phyloP scores from a whole-genome alignment of 2,113 vertebrate species.

The Otocyon megalotis region DNA sequence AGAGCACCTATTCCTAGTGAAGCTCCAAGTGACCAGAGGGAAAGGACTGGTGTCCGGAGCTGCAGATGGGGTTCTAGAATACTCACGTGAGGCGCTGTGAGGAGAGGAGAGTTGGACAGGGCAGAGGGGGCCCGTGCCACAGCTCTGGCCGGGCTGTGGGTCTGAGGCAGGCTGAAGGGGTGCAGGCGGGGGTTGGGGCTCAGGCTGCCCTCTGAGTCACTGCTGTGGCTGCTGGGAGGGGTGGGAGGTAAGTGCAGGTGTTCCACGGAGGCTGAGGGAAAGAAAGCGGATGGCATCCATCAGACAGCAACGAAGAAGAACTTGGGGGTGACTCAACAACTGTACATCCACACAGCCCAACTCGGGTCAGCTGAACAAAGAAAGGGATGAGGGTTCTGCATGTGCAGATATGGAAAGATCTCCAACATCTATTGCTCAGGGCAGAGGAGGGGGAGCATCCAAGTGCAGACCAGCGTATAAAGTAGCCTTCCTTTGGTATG shows the following conservation, averaged over 20 bases:
- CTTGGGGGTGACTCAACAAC: rapidly evolving
- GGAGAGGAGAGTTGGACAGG: slow-evolving; percentile 96
- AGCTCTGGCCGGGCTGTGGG: slow-evolving; percentile 89
- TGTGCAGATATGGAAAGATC: rapidly evolving
- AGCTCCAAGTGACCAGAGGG: rapidly evolving
- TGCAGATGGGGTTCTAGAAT: rapidly evolving
- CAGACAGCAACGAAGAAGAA: no score
- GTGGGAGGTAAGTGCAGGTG: slow-evolving; percentile 96
- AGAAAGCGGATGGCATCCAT: background rate
- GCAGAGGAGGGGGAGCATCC: background rate
- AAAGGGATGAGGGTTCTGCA: background rate
- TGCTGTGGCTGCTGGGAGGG: slow-evolving; percentile 97
- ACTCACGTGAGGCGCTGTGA: slow-evolving; percentile 97
- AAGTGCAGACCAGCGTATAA: background rate
- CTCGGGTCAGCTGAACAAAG: background rate
- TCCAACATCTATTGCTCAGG: background rate
- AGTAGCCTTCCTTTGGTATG: background rate
- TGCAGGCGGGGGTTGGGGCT: slow-evolving; percentile 94
- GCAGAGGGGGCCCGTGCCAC: slow-evolving; percentile 89
- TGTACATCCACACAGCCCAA: rapidly evolving
- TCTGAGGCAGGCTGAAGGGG: slow-evolving; percentile 91
- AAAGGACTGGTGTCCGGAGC: background rate
- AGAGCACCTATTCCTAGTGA: background rate
- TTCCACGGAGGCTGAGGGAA: slow-evolving; percentile 86
- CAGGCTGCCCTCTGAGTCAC: slow-evolving; percentile 97